A percentile compares a stretch with the other conserved stretches of the same genome.
These are phyloP conservation scores for Schlechtendalia chinensis DNA, from an alignment of 1,140 invertebrate genomes.

Conservation along the genomic window DNA sequence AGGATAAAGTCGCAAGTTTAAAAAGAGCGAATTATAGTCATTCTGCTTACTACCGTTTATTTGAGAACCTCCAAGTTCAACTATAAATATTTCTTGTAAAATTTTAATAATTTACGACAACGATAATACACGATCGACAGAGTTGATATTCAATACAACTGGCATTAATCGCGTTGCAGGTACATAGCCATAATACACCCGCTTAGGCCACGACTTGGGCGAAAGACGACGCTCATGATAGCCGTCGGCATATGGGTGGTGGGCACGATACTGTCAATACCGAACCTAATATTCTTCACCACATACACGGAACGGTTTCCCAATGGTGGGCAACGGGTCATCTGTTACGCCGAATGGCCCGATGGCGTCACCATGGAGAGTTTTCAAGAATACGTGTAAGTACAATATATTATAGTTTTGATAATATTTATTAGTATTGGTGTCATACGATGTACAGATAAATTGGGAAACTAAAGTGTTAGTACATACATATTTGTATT, in stretches of 20 bases:
- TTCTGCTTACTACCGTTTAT: too few species aligned
- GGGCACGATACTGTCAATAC: slow-evolving; percentile 73
- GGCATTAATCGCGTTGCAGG: slow-evolving; percentile 59
- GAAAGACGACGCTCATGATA: slow-evolving; percentile 75
- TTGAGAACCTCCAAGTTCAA: too few species aligned
- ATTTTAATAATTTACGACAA: too few species aligned
- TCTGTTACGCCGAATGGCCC: slow-evolving; percentile 81
- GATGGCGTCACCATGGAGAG: slow-evolving; percentile 71
- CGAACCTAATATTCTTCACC: slow-evolving; percentile 79
- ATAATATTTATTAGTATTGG: too few species aligned
- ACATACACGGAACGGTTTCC: slow-evolving; percentile 60
- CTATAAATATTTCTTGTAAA: too few species aligned
- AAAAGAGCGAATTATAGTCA: too few species aligned
- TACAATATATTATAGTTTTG: slow-evolving; percentile 52
- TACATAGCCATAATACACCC: slow-evolving; percentile 93
- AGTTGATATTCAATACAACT: too few species aligned
- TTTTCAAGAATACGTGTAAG: slow-evolving; percentile 77
- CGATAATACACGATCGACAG: too few species aligned
- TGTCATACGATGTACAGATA: too few species aligned
- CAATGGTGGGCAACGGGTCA: slow-evolving; percentile 65
- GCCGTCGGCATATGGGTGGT: slow-evolving; percentile 78
- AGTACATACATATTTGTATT: too few species aligned
- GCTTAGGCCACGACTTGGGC: slow-evolving; percentile 77
- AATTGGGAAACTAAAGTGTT: too few species aligned
- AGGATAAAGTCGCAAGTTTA: too few species aligned